Conservation (phyloP, 2,797 vertebrate species). For the Lepidocolaptes lacrymiger region DNA sequence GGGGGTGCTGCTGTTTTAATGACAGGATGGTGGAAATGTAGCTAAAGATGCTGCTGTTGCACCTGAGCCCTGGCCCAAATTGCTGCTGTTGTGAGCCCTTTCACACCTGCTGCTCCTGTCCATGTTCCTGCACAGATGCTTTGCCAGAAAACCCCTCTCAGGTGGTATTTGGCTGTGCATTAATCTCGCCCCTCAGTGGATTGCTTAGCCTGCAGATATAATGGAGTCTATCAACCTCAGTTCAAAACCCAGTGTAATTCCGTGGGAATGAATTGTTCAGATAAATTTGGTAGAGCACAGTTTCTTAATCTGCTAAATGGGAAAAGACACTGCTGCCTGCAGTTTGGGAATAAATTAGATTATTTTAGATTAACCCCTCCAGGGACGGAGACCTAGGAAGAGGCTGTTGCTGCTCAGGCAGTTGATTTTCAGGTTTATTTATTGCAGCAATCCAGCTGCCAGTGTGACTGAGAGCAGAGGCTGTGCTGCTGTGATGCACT, state of each 20-base stretch:
- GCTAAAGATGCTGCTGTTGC: not conserved
- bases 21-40: not conserved
- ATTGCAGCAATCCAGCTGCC: not conserved
- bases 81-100: fast-evolving
- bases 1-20: not conserved
- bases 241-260: slow-evolving; percentile 27
- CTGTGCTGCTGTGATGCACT: not conserved
- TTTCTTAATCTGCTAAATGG: slow-evolving; percentile 46
- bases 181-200: not conserved
- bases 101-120: not conserved
- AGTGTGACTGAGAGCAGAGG: not conserved
- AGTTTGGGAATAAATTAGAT: slow-evolving; percentile 48
- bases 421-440: slow-evolving; percentile 46
- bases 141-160: not conserved
- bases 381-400: not conserved
- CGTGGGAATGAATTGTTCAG: slow-evolving; percentile 31
- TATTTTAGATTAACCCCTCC: slow-evolving; percentile 48
- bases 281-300: not conserved
- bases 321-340: not conserved
- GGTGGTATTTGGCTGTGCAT: not conserved
- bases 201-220: not conserved
- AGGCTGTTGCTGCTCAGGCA: not conserved
- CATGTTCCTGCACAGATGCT: fast-evolving
- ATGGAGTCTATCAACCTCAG: not conserved
- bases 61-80: not conserved